Percentiles rank a stretch among this genome's conserved stretches.
These are phyloP conservation scores for Chelonus insularis DNA, from an alignment of 1,140 invertebrate species.

Conservation along the genomic window DNA sequence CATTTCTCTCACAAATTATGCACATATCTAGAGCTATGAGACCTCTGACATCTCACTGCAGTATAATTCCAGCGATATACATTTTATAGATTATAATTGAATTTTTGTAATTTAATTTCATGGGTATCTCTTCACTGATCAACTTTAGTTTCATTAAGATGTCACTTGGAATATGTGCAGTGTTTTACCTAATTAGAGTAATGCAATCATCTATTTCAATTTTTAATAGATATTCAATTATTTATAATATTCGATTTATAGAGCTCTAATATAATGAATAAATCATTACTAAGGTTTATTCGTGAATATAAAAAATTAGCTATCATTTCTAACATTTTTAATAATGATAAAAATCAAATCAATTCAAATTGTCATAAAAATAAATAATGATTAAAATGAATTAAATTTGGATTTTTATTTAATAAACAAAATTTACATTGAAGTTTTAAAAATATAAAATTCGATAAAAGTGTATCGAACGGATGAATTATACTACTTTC, in stretches of 20 bases:
- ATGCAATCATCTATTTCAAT: background rate
- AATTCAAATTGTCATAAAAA: too few species aligned
- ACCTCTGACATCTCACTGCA: background rate
- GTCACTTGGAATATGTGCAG: background rate
- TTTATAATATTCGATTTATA: too few species aligned
- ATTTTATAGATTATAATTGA: slow-evolving; percentile 6
- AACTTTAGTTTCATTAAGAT: slow-evolving; percentile 5
- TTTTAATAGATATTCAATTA: background rate
- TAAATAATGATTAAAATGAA: background rate
- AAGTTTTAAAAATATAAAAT: too few species aligned
- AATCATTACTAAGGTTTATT: too few species aligned
- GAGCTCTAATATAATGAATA: too few species aligned
- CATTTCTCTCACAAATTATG: slow-evolving; percentile 16
- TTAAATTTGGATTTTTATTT: too few species aligned
- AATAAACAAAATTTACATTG: too few species aligned
- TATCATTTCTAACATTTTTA: too few species aligned
- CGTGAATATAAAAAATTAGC: too few species aligned
- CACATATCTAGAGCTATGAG: slow-evolving; percentile 7
- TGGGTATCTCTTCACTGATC: background rate
- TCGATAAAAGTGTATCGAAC: too few species aligned
- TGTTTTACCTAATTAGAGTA: background rate
- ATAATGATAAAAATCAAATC: too few species aligned
- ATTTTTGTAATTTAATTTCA: slow-evolving; percentile 16
- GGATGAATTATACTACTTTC: background rate
- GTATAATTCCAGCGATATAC: background rate